Conservation (phyloP, 37 sponge, comb jelly and placozoan species). For the Lycopodina hypogea region DNA sequence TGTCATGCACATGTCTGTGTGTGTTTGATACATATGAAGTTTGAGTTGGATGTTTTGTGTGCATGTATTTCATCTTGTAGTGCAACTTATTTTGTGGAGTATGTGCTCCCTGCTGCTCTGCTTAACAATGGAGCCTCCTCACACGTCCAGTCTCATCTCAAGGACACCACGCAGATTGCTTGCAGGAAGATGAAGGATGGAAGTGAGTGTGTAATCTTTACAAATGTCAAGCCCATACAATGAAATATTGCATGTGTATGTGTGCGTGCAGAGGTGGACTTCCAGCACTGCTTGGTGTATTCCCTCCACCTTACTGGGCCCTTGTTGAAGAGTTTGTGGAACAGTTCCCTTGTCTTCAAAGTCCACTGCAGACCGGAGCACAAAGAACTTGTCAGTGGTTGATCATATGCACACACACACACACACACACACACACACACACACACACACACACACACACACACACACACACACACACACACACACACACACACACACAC, state of each 20-base stretch:
- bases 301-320: slow-evolving; percentile 45
- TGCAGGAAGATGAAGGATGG: slow-evolving; percentile 54
- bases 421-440: no score
- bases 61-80: slow-evolving; percentile 13
- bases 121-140: background rate
- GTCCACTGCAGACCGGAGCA: slow-evolving; percentile 44
- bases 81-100: slow-evolving; percentile 69
- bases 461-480: no score
- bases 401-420: slow-evolving; percentile 14
- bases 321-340: slow-evolving; percentile 55
- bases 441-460: no score
- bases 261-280: slow-evolving; percentile 40
- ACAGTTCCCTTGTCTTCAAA: slow-evolving; percentile 38
- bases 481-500: no score
- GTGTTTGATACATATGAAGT: background rate
- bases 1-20: slow-evolving; percentile 1
- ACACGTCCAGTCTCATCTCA: background rate
- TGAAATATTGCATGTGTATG: slow-evolving; percentile 9
- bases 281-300: slow-evolving; percentile 66
- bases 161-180: slow-evolving; percentile 58
- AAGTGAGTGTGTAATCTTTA: slow-evolving; percentile 30
- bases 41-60: background rate
- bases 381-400: no score
- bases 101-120: slow-evolving; percentile 49
- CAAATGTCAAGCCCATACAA: background rate